These are phyloP conservation scores for Hypomecis punctinalis DNA, from an alignment of 2,888 invertebrate genomes.

Conservation along the genomic window DNA sequence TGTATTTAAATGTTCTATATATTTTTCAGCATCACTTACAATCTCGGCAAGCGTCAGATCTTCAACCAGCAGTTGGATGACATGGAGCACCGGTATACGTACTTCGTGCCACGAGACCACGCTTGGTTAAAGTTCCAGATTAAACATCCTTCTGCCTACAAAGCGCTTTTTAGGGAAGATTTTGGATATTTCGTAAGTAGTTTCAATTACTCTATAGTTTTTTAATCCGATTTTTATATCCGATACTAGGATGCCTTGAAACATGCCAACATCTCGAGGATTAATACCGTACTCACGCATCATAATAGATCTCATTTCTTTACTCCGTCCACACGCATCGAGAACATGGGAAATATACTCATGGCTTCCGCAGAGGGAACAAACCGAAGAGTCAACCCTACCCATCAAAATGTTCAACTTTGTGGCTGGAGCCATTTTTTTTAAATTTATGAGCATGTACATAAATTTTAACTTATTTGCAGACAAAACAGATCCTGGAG, in stretches of 20 bases:
- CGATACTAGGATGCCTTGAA: too few species aligned
- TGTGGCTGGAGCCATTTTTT: too few species aligned
- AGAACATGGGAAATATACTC: too few species aligned
- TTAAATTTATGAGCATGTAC: neutral
- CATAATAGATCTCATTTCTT: too few species aligned
- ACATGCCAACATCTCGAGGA: too few species aligned
- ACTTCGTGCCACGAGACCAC: constrained; percentile 95
- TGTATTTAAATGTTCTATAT: neutral
- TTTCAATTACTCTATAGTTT: too few species aligned
- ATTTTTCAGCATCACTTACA: constrained; percentile 89
- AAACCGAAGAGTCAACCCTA: too few species aligned
- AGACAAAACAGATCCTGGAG: constrained; percentile 94
- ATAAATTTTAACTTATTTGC: constrained; percentile 53
- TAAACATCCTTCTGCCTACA: constrained; percentile 91
- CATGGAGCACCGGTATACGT: constrained; percentile 92
- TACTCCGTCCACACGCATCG: too few species aligned
- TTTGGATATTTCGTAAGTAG: constrained; percentile 90
- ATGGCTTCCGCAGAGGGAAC: too few species aligned
- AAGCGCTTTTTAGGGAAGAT: constrained; percentile 93
- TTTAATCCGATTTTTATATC: neutral
- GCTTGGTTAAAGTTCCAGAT: constrained; percentile 94
- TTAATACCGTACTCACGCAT: too few species aligned
- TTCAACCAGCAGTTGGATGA: constrained; percentile 93
- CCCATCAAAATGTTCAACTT: too few species aligned
- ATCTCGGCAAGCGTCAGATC: constrained; percentile 89